phyloP scores from a whole-genome alignment of 2,113 vertebrate genomes.

The Beaufortia kweichowensis region DNA sequence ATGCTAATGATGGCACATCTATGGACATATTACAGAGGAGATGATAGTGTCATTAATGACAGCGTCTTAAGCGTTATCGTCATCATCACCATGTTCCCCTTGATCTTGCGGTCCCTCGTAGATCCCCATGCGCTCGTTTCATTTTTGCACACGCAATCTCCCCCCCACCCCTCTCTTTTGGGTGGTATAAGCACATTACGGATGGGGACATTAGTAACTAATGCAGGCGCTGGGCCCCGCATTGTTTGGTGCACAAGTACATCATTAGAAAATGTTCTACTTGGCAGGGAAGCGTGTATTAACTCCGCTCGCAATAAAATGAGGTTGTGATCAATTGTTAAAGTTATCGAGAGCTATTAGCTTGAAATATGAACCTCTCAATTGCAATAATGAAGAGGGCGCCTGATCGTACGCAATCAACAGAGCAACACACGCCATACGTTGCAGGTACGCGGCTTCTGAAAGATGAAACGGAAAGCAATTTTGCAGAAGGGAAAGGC shows the following conservation, averaged over 20 bases:
- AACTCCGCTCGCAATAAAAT: conserved; percentile 81
- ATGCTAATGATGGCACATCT: conserved; percentile 74
- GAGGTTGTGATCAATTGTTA: conserved; percentile 88
- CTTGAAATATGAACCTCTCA: conserved; percentile 83
- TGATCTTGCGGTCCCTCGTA: conserved; percentile 66
- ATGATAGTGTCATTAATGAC: conserved; percentile 74
- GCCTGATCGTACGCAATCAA: conserved; percentile 78
- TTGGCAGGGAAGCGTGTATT: conserved; percentile 79
- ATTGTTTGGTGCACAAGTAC: conserved; percentile 80
- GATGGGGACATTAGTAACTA: conserved; percentile 85
- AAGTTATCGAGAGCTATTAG: conserved; percentile 85
- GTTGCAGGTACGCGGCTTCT: conserved; percentile 62
- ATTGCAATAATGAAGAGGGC: conserved; percentile 82
- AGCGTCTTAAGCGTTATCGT: conserved; percentile 77
- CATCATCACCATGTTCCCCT: conserved; percentile 71
- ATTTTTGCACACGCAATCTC: conserved; percentile 64
- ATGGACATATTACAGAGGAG: conserved; percentile 69
- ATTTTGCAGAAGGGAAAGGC: conserved; percentile 66
- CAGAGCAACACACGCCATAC: conserved; percentile 69
- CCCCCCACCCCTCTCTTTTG: conserved; percentile 72
- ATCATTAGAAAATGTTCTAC: conserved; percentile 86
- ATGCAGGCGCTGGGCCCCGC: conserved; percentile 73
- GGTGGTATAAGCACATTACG: conserved; percentile 80
- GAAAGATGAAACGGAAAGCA: conserved; percentile 64
- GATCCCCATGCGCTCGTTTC: conserved; percentile 65